Evolutionary conservation across 2,113 vertebrate species (phyloP).

Genomic region (Brachionichthys hirsutus): DNA sequence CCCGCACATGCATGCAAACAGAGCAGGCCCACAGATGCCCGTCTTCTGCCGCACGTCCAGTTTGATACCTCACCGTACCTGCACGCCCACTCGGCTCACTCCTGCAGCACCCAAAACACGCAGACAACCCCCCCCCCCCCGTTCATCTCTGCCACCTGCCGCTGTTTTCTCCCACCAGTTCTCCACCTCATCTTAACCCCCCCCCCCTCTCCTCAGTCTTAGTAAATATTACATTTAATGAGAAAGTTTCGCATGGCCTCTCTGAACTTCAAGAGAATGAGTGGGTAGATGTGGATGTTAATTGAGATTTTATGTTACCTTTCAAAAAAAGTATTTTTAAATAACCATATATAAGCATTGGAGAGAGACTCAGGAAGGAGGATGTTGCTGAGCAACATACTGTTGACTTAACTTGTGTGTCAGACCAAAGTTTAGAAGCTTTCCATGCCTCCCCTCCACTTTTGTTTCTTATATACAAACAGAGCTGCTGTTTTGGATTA

Average conservation of each 20-base stretch:
- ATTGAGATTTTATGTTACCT: constrained; percentile 46
- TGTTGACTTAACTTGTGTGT: constrained; percentile 51
- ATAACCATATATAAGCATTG: constrained; percentile 59
- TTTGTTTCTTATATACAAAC: constrained; percentile 10
- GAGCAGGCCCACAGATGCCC: too few relatives aligned
- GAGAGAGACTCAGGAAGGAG: constrained; percentile 44
- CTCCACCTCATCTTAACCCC: constrained; percentile 62
- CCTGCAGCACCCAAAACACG: constrained; percentile 38
- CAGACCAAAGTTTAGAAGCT: constrained; percentile 51
- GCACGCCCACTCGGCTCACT: constrained; percentile 52
- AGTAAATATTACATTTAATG: constrained; percentile 72
- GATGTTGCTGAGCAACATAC: constrained; percentile 62
- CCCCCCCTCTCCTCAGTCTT: constrained; percentile 46
- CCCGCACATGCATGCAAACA: constrained; percentile 2
- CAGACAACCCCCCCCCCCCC: constrained; percentile 29
- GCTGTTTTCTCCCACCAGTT: constrained; percentile 60
- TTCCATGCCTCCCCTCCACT: constrained; percentile 46
- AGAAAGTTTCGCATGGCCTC: constrained; percentile 59
- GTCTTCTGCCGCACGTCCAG: constrained; percentile 3
- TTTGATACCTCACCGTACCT: constrained; percentile 20
- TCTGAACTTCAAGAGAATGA: constrained; percentile 45
- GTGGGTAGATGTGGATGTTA: constrained; percentile 35
- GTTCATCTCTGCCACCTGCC: constrained; percentile 62
- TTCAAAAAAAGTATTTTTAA: constrained; percentile 36
- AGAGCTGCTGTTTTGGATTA: too few relatives aligned